phyloP scores from a whole-genome alignment of 2,888 invertebrate genomes.

The Synanthedon vespiformis region DNA sequence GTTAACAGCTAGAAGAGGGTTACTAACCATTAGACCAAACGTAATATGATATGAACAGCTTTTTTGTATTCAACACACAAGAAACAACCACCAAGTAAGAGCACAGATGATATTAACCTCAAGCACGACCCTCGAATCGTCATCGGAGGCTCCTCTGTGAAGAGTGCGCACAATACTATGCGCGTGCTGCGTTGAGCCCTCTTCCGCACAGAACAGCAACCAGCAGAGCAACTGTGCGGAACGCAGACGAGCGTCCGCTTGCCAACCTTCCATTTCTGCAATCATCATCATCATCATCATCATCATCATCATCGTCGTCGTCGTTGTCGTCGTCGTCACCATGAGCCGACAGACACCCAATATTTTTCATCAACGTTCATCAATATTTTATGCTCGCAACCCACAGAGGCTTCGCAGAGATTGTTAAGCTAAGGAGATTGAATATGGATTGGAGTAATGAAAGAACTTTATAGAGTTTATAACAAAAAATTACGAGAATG shows the following conservation, averaged over 20 bases:
- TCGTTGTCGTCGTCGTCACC: no score
- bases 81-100: not conserved
- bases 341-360: no score
- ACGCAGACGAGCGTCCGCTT: constrained; percentile 75
- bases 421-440: no score
- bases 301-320: no score
- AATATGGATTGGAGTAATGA: no score
- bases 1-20: no score
- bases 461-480: no score
- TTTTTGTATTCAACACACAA: not conserved
- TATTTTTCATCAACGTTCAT: no score
- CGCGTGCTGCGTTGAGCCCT: constrained; percentile 78
- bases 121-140: constrained; percentile 72
- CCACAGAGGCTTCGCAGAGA: no score
- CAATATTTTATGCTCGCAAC: no score
- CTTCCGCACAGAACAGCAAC: constrained; percentile 79
- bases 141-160: constrained; percentile 73
- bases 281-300: not conserved
- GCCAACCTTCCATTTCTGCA: constrained; percentile 85
- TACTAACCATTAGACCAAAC: no score
- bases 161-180: constrained; percentile 66
- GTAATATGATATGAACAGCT: not conserved
- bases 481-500: no score
- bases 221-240: constrained; percentile 81
- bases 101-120: constrained; percentile 64